Percentiles rank a stretch among this genome's conserved stretches.
Conservation (phyloP, 1,140 invertebrate genomes). For the Caenorhabditis brenneri region DNA sequence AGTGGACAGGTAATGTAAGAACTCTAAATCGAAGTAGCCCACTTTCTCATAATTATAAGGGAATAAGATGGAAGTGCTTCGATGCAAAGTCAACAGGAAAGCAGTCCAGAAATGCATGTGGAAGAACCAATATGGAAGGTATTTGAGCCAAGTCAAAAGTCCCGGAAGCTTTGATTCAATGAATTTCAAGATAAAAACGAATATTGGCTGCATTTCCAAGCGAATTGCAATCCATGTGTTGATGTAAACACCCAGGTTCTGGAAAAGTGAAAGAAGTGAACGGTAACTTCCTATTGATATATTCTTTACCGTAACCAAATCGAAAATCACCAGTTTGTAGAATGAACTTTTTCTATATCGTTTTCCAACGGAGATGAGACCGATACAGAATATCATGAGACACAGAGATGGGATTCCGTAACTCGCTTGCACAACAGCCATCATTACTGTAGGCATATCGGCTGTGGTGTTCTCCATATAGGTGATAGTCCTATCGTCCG, state of each 20-base stretch:
- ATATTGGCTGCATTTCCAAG: not conserved
- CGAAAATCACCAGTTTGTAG: not conserved
- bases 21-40: not conserved
- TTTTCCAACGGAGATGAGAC: not conserved
- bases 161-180: not conserved
- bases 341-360: not conserved
- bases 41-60: not conserved
- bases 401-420: not conserved
- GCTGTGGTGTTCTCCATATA: not conserved
- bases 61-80: not conserved
- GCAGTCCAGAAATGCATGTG: not conserved
- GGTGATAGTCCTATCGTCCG: not conserved
- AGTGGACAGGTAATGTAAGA: not conserved
- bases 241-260: not conserved
- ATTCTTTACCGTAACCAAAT: not conserved
- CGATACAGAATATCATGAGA: not conserved
- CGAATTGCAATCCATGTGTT: not conserved
- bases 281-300: no score
- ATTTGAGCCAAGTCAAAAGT: not conserved
- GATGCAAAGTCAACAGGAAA: not conserved
- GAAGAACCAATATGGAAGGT: not conserved
- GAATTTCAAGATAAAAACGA: not conserved
- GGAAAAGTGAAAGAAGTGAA: not conserved
- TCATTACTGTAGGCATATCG: not conserved
- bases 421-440: not conserved